Evolutionary conservation across 2,888 invertebrate genomes (phyloP).

Genomic region (Dascillus cervinus): DNA sequence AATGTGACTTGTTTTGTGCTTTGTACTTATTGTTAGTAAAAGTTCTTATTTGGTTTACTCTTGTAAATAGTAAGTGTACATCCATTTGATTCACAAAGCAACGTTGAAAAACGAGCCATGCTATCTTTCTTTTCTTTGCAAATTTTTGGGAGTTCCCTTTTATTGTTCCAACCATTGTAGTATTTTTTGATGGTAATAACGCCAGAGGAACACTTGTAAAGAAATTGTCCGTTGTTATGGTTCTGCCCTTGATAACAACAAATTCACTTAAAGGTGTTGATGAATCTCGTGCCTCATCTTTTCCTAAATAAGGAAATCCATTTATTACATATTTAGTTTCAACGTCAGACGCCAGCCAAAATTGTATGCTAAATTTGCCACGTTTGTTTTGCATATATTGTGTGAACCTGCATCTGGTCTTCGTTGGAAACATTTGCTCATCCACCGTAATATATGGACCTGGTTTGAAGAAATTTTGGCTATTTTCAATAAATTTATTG

Average conservation of each 20-base stretch:
- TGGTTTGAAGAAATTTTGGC: conserved; percentile 9
- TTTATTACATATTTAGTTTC: too few species aligned
- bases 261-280: too few species aligned
- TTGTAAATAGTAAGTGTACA: conserved; percentile 10
- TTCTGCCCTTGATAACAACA: not conserved
- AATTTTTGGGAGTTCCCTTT: conserved; percentile 11
- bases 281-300: too few species aligned
- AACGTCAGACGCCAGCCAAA: conserved; percentile 5
- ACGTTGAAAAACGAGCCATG: conserved; percentile 18
- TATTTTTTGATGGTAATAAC: too few species aligned
- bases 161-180: conserved; percentile 18
- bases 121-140: conserved; percentile 13
- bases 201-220: too few species aligned
- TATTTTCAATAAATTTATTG: not conserved
- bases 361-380: conserved; percentile 1
- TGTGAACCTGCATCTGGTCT: conserved; percentile 1
- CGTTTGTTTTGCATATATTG: conserved; percentile 26
- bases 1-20: conserved; percentile 3
- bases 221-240: conserved; percentile 15
- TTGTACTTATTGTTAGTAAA: conserved; percentile 10
- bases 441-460: conserved; percentile 17
- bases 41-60: too few species aligned
- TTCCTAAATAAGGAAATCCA: too few species aligned
- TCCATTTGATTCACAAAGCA: conserved; percentile 11
- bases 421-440: conserved; percentile 23